phyloP scores from a whole-genome alignment of 2,888 invertebrate genomes.

The Dexiosoma caninum region DNA sequence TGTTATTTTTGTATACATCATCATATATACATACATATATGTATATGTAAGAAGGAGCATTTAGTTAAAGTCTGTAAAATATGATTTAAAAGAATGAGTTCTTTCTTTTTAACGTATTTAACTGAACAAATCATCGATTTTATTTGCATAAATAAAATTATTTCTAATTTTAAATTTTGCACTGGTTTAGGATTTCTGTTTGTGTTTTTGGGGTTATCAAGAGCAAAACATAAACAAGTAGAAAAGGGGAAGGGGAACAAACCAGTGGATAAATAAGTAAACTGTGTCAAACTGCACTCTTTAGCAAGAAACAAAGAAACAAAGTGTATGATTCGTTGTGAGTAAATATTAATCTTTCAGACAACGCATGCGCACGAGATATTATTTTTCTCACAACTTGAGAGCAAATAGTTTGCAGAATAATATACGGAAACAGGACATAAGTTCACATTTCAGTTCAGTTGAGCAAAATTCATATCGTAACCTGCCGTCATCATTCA shows the following conservation, averaged over 20 bases:
- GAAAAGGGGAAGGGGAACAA: not conserved
- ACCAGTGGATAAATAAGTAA: slow-evolving; percentile 35
- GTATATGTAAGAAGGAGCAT: not conserved
- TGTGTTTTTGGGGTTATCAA: not conserved
- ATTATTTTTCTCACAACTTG: slow-evolving; percentile 12
- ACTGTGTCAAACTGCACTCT: slow-evolving; percentile 64
- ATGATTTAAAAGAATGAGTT: slow-evolving; percentile 4
- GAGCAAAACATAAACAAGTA: not conserved
- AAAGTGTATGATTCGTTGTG: slow-evolving; percentile 40
- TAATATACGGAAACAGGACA: slow-evolving; percentile 63
- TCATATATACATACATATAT: not conserved
- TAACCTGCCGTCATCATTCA: slow-evolving; percentile 64
- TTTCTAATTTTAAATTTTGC: not conserved
- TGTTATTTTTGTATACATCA: too few species aligned
- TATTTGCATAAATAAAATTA: not conserved
- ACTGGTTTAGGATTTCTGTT: not conserved
- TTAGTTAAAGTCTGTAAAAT: not conserved
- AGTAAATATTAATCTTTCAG: slow-evolving; percentile 1
- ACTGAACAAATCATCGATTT: not conserved
- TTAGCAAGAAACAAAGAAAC: slow-evolving; percentile 20
- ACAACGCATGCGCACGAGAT: slow-evolving; percentile 49
- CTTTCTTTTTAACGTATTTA: not conserved
- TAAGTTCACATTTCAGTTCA: slow-evolving; percentile 50
- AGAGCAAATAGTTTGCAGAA: slow-evolving; percentile 52
- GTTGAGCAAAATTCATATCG: slow-evolving; percentile 54